Evolutionary conservation across 2,113 vertebrate genomes (phyloP).

Genomic region (Oxyruncus cristatus): DNA sequence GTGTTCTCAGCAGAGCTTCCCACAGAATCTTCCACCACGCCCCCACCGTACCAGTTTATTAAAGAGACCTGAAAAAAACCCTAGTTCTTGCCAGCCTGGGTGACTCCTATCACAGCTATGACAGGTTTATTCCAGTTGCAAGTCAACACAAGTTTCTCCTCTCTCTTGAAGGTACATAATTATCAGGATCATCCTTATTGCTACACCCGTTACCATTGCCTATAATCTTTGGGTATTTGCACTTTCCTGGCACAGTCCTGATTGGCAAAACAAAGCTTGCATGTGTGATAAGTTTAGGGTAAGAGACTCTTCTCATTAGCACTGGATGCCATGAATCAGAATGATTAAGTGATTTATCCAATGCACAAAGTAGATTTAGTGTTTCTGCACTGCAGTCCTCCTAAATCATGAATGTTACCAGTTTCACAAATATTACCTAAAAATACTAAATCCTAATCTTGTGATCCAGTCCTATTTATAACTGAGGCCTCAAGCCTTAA

Average conservation of each 20-base stretch:
- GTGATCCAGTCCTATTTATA: neutral
- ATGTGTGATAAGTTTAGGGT: neutral
- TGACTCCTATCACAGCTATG: slow-evolving; percentile 45
- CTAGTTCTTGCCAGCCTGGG: neutral
- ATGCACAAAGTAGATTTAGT: neutral
- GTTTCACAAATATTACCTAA: neutral
- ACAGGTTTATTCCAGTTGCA: slow-evolving; percentile 55
- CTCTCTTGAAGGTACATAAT: slow-evolving; percentile 27
- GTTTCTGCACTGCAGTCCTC: neutral
- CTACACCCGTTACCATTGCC: slow-evolving; percentile 30
- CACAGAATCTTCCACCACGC: neutral
- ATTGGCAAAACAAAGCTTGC: neutral
- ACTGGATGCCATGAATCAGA: slow-evolving; percentile 1
- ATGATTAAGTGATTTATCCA: slow-evolving; percentile 22
- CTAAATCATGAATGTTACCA: neutral
- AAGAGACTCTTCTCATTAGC: neutral
- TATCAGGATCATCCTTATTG: slow-evolving; percentile 46
- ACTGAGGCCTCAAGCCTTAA: neutral
- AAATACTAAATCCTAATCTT: neutral
- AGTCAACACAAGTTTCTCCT: slow-evolving; percentile 58
- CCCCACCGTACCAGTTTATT: neutral
- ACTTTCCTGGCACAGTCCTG: slow-evolving; percentile 21
- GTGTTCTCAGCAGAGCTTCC: neutral
- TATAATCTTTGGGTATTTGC: slow-evolving; percentile 26
- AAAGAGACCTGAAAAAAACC: neutral